Conservation (phyloP, 2,888 invertebrate species). For the Sclerodermus sp. region DNA sequence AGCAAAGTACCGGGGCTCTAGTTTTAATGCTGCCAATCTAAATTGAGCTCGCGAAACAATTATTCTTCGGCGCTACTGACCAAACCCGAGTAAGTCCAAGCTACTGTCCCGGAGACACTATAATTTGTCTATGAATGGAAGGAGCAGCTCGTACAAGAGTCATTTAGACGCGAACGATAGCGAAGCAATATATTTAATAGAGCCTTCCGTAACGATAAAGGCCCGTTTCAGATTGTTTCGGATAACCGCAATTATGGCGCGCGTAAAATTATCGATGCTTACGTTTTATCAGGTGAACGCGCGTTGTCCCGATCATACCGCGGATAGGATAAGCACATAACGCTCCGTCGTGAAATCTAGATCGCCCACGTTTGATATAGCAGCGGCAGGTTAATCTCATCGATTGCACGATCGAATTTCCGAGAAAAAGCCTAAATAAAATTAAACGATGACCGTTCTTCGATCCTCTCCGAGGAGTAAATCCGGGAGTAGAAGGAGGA, state of each 20-base stretch:
- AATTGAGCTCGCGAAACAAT: conserved; percentile 26
- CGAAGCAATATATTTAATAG: conserved; percentile 15
- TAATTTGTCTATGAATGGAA: conserved; percentile 18
- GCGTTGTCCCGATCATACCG: no score
- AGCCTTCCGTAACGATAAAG: conserved; percentile 16
- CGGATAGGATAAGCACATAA: no score
- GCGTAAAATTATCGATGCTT: conserved; percentile 18
- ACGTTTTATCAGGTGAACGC: no score
- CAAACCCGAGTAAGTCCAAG: conserved; percentile 15
- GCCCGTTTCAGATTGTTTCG: conserved; percentile 17
- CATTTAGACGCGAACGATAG: conserved; percentile 16
- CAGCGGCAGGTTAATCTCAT: no score
- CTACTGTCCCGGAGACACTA: conserved; percentile 16
- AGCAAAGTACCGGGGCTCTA: background rate
- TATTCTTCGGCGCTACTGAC: conserved; percentile 11
- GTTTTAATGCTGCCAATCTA: conserved; percentile 9
- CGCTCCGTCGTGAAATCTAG: no score
- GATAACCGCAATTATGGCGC: conserved; percentile 13
- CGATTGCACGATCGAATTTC: no score
- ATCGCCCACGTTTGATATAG: no score
- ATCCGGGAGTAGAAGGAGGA: background rate
- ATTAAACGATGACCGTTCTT: no score
- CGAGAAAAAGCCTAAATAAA: no score
- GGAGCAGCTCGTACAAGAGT: conserved; percentile 11
- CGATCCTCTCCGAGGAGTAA: background rate